A percentile compares a stretch with the other conserved stretches of the same genome.
Conservation (phyloP, 1,140 invertebrate species). For the Drosophila obscura region DNA sequence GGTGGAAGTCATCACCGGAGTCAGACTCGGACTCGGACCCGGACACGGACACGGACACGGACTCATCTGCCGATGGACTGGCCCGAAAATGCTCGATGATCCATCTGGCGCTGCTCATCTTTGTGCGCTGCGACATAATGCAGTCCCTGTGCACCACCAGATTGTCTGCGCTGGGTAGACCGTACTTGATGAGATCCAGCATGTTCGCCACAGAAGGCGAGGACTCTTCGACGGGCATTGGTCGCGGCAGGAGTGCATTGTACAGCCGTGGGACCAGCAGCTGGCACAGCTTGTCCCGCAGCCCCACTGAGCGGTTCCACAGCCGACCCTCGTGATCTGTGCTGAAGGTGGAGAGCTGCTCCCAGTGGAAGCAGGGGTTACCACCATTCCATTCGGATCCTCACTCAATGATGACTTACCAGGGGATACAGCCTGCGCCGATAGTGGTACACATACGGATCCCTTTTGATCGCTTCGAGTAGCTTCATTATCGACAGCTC, state of each 20-base stretch:
- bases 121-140: conserved; percentile 41
- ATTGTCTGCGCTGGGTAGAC: conserved; percentile 48
- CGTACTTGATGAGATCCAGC: conserved; percentile 47
- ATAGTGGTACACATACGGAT: conserved; percentile 44
- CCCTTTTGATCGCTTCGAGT: conserved; percentile 30
- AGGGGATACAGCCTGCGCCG: conserved; percentile 46
- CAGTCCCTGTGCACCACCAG: conserved; percentile 47
- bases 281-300: conserved; percentile 34
- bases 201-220: conserved; percentile 15
- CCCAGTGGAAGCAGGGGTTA: background rate
- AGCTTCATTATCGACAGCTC: conserved; percentile 37
- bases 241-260: conserved; percentile 27
- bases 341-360: conserved; percentile 41
- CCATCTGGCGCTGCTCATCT: conserved; percentile 35
- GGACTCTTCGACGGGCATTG: background rate
- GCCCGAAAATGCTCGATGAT: conserved; percentile 44
- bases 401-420: conserved; percentile 18
- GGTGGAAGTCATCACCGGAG: conserved; percentile 16
- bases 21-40: background rate
- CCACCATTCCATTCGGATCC: no score
- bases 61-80: no score
- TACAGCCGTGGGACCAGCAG: conserved; percentile 17
- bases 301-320: conserved; percentile 16
- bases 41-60: background rate
- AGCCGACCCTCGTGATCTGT: conserved; percentile 47